phyloP scores from a whole-genome alignment of 2,888 invertebrate species.

The Noctua janthe region DNA sequence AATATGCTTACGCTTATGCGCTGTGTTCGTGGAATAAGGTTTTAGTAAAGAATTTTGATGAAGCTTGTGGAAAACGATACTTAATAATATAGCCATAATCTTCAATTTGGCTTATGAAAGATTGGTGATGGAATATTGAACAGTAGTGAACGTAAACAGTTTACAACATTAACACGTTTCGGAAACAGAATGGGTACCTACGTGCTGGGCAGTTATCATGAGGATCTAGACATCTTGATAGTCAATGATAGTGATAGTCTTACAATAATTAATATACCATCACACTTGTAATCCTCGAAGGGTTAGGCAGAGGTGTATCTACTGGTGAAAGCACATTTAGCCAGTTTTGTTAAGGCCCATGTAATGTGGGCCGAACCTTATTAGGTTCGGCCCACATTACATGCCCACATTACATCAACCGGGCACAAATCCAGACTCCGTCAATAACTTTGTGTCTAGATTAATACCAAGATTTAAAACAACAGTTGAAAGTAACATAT shows the following conservation, averaged over 20 bases:
- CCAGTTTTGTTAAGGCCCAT: background rate
- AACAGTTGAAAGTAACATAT: background rate
- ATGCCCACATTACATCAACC: too few species aligned
- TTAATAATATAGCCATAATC: too few species aligned
- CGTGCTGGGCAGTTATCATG: background rate
- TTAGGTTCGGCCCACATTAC: too few species aligned
- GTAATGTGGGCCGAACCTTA: background rate
- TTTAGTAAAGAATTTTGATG: background rate
- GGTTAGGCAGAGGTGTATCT: background rate
- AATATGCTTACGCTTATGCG: background rate
- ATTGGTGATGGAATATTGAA: background rate
- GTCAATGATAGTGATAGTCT: too few species aligned
- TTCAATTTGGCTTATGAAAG: background rate
- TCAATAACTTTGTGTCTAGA: background rate
- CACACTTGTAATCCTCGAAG: background rate
- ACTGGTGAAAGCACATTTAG: background rate
- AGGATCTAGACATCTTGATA: background rate
- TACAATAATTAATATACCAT: background rate
- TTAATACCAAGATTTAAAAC: background rate
- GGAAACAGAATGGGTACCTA: background rate
- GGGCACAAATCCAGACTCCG: background rate
- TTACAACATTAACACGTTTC: background rate
- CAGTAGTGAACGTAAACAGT: background rate
- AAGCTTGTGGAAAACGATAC: background rate
- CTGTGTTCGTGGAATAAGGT: background rate